Conservation (phyloP, 1,140 invertebrate species). For the Pemphigus obesinymphae region DNA sequence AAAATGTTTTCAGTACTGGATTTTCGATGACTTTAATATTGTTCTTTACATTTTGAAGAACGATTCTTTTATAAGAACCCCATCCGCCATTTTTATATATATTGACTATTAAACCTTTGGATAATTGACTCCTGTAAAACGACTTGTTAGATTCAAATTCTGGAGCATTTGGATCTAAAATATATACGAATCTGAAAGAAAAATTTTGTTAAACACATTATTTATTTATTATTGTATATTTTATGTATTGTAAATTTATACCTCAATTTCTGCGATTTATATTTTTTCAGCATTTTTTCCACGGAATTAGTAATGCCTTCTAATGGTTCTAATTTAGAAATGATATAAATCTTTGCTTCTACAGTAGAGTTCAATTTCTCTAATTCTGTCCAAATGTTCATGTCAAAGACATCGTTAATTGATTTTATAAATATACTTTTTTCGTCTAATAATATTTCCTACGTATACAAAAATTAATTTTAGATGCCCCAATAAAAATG, state of each 20-base stretch:
- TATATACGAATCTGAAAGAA: slow-evolving; percentile 55
- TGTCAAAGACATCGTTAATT: background rate
- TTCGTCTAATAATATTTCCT: background rate
- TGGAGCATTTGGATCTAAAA: slow-evolving; percentile 63
- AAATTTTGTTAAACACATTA: background rate
- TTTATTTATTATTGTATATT: background rate
- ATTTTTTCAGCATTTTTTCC: background rate
- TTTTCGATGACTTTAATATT: background rate
- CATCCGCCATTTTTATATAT: slow-evolving; percentile 70
- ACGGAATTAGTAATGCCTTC: background rate
- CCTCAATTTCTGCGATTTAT: background rate
- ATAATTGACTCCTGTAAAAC: slow-evolving; percentile 61
- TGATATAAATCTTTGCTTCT: background rate
- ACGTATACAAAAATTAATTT: background rate
- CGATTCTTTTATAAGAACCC: slow-evolving; percentile 60
- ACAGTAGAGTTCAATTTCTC: background rate
- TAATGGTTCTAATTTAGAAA: background rate
- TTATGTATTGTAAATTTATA: background rate
- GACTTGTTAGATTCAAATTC: slow-evolving; percentile 59
- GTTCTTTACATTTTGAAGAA: background rate
- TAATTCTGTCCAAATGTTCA: background rate
- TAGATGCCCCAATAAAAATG: background rate
- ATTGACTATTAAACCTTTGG: slow-evolving; percentile 72
- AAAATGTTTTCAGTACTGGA: background rate
- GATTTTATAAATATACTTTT: background rate